These are phyloP conservation scores for Pogonus chalceus DNA, from an alignment of 1,140 invertebrate species.

Conservation along the genomic window DNA sequence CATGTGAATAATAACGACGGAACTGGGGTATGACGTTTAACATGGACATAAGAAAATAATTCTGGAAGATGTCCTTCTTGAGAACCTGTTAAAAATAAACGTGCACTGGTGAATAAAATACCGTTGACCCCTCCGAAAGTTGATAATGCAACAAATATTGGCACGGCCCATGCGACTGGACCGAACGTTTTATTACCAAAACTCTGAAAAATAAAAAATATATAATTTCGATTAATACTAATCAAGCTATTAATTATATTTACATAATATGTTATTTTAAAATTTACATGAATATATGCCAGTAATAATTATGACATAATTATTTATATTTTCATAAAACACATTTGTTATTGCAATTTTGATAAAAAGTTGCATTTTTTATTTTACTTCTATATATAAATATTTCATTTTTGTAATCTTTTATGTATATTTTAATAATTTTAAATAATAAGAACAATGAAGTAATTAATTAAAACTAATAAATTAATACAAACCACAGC, in stretches of 20 bases:
- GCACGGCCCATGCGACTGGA: slow-evolving; percentile 67
- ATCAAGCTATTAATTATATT: no score
- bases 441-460: no score
- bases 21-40: slow-evolving; percentile 65
- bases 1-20: slow-evolving; percentile 71
- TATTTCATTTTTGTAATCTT: no score
- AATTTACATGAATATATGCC: not conserved
- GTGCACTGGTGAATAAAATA: slow-evolving; percentile 80
- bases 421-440: no score
- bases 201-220: slow-evolving; percentile 38
- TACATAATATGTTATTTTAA: slow-evolving; percentile 4
- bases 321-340: no score
- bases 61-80: slow-evolving; percentile 74
- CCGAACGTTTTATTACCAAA: slow-evolving; percentile 75
- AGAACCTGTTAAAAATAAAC: slow-evolving; percentile 64
- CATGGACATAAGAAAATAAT: slow-evolving; percentile 67
- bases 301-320: no score
- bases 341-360: no score
- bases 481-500: slow-evolving; percentile 56
- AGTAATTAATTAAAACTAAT: no score
- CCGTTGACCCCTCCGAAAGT: slow-evolving; percentile 85
- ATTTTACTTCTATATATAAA: no score
- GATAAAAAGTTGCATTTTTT: no score
- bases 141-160: slow-evolving; percentile 78
- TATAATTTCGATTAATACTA: not conserved